Base-by-base conservation (phyloP, 2,888 invertebrate genomes). In the Monopis laevigella region DNA sequence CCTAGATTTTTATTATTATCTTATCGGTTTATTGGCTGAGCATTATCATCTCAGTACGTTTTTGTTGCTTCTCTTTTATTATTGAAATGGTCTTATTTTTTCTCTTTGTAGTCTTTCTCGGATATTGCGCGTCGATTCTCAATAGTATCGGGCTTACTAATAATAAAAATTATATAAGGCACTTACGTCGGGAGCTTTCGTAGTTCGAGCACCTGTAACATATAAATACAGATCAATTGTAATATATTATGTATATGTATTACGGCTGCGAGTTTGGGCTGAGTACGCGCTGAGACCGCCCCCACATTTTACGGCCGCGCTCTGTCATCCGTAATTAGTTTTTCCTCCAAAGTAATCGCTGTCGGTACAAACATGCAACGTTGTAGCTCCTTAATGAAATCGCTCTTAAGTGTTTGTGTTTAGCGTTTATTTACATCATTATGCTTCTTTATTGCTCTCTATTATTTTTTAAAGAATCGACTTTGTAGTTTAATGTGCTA, bases 301-400 rank as follows among this genome's bases (percentile, higher is more conserved):
- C 39, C 28, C 42, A 34, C 41, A 40, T 40, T 49, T 48, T 48
- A 43, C 46, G 42, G 45, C 28, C 38, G 44, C 43, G 35, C 47
- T 57, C 55, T 62, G 69, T 67, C 65, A 63, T 53, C 62, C 59
- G 58, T 70, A 71, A 74, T 75, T 75, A 73, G 73, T 68, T 71
- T 69, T 70, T 68, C 65, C 59, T 62, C 54, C 52, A 59, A 56
- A 68, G 70, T 65, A 72, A 74, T 67, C 63, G 67, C 55, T 56
- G 61, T 61, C 59, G 58, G 60, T 63, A 65, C 59, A 59, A 69
- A 65, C 70, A 73, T 74, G 70, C 72, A 74, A 72, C 70, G 65
- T 70, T 70, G 66, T 67, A 59, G 56, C 59, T 58, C 58, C 62
- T 62, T 73, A 75, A 77, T 75, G 72, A 77, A 74, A 74, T 72